A percentile compares a stretch with the other conserved stretches of the same genome.
Evolutionary conservation across 2,888 invertebrate genomes (phyloP).

Genomic region (Plusia festucae): DNA sequence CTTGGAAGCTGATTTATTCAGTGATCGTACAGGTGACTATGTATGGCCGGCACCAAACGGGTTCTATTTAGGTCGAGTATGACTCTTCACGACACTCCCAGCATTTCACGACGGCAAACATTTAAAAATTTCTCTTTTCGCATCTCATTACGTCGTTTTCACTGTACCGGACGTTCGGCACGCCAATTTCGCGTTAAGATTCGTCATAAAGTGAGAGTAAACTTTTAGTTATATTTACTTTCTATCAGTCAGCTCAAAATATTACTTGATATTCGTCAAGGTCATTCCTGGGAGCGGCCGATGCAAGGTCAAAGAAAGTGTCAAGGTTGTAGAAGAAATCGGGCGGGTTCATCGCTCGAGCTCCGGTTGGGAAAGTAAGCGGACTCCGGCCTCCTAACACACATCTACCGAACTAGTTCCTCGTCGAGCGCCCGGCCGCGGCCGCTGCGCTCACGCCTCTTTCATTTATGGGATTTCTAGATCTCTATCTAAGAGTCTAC

Average conservation of each 20-base stretch:
- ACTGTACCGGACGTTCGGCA: slow-evolving; percentile 79
- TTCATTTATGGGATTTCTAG: slow-evolving; percentile 61
- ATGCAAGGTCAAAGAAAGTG: slow-evolving; percentile 88
- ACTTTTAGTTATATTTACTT: slow-evolving; percentile 80
- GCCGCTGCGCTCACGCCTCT: slow-evolving; percentile 55
- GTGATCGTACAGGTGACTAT: slow-evolving; percentile 63
- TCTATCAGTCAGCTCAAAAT: slow-evolving; percentile 72
- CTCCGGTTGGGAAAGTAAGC: slow-evolving; percentile 86
- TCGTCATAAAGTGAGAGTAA: slow-evolving; percentile 86
- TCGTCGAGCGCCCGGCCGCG: slow-evolving; percentile 64
- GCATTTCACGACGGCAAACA: slow-evolving; percentile 85
- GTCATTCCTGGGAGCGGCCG: slow-evolving; percentile 72
- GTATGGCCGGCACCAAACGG: slow-evolving; percentile 72
- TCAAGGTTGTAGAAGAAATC: slow-evolving; percentile 88
- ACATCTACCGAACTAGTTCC: slow-evolving; percentile 83
- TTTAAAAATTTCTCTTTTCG: slow-evolving; percentile 88
- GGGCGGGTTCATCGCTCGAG: slow-evolving; percentile 82
- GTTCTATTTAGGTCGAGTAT: slow-evolving; percentile 85
- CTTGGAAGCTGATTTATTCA: slow-evolving; percentile 60
- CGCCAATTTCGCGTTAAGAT: slow-evolving; percentile 80
- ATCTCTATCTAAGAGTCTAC: slow-evolving; percentile 62
- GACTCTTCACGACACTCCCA: slow-evolving; percentile 84
- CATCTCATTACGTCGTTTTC: slow-evolving; percentile 88
- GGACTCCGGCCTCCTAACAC: slow-evolving; percentile 85
- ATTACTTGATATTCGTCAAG: slow-evolving; percentile 73